These are phyloP conservation scores for Pedionomus torquatus DNA, from an alignment of 2,113 vertebrate genomes.

Conservation along the genomic window DNA sequence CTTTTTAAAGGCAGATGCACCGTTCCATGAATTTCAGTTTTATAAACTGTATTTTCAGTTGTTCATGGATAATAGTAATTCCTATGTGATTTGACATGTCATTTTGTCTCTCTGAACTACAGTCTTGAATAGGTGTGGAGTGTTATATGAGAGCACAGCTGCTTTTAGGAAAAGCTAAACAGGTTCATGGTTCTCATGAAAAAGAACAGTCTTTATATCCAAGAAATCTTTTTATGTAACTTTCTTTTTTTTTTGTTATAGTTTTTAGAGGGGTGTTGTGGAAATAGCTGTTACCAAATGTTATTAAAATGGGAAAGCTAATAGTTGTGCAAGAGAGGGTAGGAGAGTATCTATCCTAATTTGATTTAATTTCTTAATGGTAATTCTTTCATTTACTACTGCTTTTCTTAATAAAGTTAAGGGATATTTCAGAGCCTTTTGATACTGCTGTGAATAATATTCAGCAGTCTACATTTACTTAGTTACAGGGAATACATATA, in stretches of 20 bases:
- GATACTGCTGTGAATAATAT: not conserved
- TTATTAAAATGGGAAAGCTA: not conserved
- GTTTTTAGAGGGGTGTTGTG: not conserved
- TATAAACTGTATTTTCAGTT: not conserved
- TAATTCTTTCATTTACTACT: not conserved
- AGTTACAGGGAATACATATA: not conserved
- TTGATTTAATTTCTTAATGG: not conserved
- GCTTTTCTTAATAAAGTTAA: not conserved
- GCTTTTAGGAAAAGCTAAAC: not conserved
- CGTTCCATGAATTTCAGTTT: not conserved
- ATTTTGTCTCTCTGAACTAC: not conserved
- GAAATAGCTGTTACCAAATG: not conserved
- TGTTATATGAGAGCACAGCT: not conserved
- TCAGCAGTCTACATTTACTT: not conserved
- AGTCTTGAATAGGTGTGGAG: not conserved
- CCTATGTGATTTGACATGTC: not conserved
- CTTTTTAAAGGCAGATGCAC: not conserved
- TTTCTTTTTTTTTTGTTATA: not conserved
- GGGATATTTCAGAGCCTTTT: not conserved
- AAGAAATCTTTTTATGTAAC: not conserved
- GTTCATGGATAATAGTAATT: not conserved
- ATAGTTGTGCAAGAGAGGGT: not conserved
- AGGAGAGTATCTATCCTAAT: not conserved
- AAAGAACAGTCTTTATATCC: not conserved
- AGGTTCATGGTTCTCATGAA: not conserved